These are phyloP conservation scores for Sericinus montela DNA, from an alignment of 2,888 invertebrate genomes.

Conservation along the genomic window DNA sequence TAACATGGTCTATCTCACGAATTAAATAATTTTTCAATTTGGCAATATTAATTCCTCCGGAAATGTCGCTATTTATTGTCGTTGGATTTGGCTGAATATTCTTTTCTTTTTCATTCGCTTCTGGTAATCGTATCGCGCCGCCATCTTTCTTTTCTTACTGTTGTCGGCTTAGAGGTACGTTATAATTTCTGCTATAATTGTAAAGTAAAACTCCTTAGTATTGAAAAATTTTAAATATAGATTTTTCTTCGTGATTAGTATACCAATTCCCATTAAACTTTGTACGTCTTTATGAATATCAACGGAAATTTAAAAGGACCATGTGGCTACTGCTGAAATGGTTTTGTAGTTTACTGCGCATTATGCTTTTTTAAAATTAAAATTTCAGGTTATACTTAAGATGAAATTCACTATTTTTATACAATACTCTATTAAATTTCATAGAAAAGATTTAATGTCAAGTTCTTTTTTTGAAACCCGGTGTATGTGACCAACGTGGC, in stretches of 20 bases:
- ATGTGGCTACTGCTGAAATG: conserved; percentile 63
- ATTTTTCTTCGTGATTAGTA: background rate
- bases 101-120: conserved; percentile 34
- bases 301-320: conserved; percentile 40
- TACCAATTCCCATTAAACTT: conserved; percentile 26
- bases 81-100: background rate
- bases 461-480: conserved; percentile 19
- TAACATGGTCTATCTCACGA: too few species aligned
- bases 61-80: conserved; percentile 3
- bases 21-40: too few species aligned
- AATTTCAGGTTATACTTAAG: conserved; percentile 25
- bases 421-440: conserved; percentile 21
- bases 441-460: conserved; percentile 18
- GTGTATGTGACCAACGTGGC: conserved; percentile 58
- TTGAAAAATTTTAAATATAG: conserved; percentile 20
- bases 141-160: conserved; percentile 73
- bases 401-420: too few species aligned
- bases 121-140: conserved; percentile 40
- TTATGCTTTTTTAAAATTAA: conserved; percentile 53
- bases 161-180: conserved; percentile 72
- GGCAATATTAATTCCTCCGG: conserved; percentile 10
- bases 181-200: conserved; percentile 38
- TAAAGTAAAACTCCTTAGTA: conserved; percentile 29
- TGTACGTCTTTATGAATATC: conserved; percentile 25
- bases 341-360: conserved; percentile 67